Evolutionary conservation across 30 jellyfish, hydroid and myxozoan species (phyloP).

Genomic region (Aurelia sp.): DNA sequence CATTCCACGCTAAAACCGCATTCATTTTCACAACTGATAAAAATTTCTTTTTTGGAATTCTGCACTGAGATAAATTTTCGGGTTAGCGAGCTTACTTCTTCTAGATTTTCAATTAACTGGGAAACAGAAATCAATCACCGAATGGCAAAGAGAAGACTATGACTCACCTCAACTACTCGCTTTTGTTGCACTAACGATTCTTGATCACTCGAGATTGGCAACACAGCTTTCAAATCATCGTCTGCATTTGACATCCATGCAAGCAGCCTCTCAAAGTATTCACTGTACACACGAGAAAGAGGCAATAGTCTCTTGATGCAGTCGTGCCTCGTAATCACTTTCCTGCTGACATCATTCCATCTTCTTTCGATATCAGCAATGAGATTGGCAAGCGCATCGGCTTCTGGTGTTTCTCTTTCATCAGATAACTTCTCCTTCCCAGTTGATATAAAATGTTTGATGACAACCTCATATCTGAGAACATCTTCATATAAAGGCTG

Average conservation of each 20-base stretch:
- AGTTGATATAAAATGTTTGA: conserved; percentile 25
- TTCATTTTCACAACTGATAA: no score
- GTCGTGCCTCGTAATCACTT: conserved; percentile 64
- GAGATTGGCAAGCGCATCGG: conserved; percentile 51
- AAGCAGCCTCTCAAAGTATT: conserved; percentile 59
- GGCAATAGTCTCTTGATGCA: conserved; percentile 84
- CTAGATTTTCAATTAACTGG: background rate
- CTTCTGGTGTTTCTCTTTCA: conserved; percentile 50
- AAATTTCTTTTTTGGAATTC: no score
- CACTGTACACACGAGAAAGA: conserved; percentile 60
- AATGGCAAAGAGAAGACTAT: background rate
- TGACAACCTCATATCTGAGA: conserved; percentile 24
- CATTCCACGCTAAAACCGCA: no score
- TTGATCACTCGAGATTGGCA: conserved; percentile 49
- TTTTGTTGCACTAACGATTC: conserved; percentile 75
- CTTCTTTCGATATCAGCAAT: conserved; percentile 80
- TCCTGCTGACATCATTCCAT: conserved; percentile 65
- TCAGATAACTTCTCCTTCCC: conserved; percentile 50
- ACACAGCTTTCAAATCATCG: conserved; percentile 48
- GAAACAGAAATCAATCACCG: background rate
- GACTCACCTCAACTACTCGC: conserved; percentile 80
- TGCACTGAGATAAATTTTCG: no score
- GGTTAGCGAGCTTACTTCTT: no score
- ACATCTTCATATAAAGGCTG: conserved; percentile 65
- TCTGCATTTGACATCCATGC: conserved; percentile 85